These are phyloP conservation scores for Bombus superbus DNA, from an alignment of 1,140 invertebrate species.

Conservation along the genomic window DNA sequence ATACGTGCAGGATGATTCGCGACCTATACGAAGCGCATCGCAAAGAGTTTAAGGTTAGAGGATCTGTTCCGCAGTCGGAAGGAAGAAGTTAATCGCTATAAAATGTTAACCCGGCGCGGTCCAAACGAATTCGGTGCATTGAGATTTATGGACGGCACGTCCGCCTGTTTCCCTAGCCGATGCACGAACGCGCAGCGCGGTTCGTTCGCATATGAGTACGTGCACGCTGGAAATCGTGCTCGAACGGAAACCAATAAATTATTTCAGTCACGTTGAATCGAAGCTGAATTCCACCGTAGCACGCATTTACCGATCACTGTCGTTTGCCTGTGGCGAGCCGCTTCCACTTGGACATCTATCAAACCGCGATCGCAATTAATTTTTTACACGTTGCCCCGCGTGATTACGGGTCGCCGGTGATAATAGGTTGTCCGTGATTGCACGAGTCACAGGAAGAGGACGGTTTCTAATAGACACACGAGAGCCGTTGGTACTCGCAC, in stretches of 20 bases:
- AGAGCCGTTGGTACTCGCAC: too few relatives aligned
- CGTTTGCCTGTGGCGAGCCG: not conserved
- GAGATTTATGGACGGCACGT: constrained; percentile 58
- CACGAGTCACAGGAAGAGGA: not conserved
- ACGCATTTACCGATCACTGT: constrained; percentile 36
- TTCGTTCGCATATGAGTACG: constrained; percentile 13
- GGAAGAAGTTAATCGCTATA: constrained; percentile 49
- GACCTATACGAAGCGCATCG: not conserved
- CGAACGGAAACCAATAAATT: constrained; percentile 47
- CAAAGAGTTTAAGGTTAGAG: not conserved
- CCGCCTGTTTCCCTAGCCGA: constrained; percentile 32
- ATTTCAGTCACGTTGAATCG: constrained; percentile 40
- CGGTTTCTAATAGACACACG: not conserved
- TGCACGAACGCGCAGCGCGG: not conserved
- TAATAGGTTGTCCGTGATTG: constrained; percentile 17
- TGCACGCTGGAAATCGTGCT: not conserved
- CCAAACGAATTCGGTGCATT: constrained; percentile 53
- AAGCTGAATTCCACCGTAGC: constrained; percentile 31
- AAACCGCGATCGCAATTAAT: constrained; percentile 33
- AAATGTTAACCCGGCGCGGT: constrained; percentile 7
- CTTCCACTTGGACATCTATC: constrained; percentile 25
- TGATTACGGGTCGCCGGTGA: constrained; percentile 25
- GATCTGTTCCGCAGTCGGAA: constrained; percentile 7
- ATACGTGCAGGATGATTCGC: too few relatives aligned
- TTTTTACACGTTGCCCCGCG: not conserved